Conservation (phyloP, 2,113 vertebrate genomes). For the Elanoides forficatus region DNA sequence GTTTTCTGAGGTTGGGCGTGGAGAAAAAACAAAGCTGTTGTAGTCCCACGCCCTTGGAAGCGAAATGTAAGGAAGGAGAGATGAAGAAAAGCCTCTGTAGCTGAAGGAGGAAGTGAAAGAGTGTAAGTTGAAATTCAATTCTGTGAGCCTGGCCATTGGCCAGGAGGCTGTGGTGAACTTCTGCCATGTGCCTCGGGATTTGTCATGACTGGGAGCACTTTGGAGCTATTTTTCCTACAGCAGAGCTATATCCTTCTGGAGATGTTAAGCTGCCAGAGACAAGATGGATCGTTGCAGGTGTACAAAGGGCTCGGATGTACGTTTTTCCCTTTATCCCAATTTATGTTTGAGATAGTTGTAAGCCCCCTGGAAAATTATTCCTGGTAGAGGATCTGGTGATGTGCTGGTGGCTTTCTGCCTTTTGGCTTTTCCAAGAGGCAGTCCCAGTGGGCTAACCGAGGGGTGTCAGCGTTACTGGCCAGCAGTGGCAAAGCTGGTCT, state of each 20-base stretch:
- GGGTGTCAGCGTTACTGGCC: background rate
- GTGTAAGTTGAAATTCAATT: background rate
- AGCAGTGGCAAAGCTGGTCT: background rate
- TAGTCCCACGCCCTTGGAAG: background rate
- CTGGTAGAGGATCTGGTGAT: background rate
- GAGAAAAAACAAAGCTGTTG: background rate
- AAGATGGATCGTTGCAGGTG: background rate
- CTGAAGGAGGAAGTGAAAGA: constrained; percentile 14
- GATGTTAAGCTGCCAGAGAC: constrained; percentile 23
- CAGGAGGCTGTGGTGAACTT: constrained; percentile 28
- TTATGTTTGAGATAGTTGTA: background rate
- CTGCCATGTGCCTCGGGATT: background rate
- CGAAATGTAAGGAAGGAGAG: background rate
- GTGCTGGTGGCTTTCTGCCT: background rate
- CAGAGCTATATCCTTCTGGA: constrained; percentile 2
- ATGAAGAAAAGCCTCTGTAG: background rate
- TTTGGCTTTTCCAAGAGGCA: background rate
- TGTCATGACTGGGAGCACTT: background rate
- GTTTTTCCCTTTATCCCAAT: background rate
- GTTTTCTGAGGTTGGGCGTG: background rate
- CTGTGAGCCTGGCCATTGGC: background rate
- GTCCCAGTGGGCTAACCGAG: background rate
- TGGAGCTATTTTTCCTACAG: background rate
- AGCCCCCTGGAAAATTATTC: background rate
- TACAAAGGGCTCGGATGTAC: background rate